Evolutionary conservation across 2,888 invertebrate species (phyloP).

Genomic region (Abscondita cerata): DNA sequence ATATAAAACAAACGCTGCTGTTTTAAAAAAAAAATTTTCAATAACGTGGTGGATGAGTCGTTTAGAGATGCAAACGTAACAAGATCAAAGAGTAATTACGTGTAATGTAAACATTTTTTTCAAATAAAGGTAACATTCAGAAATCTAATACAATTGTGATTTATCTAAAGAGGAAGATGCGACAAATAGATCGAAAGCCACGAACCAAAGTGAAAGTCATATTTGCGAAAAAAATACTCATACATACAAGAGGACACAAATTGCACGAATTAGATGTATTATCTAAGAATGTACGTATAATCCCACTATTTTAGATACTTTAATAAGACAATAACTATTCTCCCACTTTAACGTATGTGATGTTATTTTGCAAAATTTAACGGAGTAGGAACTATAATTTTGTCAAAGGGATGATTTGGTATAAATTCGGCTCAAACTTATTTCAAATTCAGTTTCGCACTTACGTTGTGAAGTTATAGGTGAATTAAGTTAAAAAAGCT

Average conservation of each 20-base stretch:
- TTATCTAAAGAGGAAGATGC: constrained; percentile 9
- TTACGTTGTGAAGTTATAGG: background rate
- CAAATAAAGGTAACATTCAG: no score
- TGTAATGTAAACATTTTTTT: no score
- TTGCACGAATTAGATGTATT: constrained; percentile 29
- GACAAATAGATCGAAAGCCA: background rate
- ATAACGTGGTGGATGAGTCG: no score
- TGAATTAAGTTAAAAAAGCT: constrained; percentile 1
- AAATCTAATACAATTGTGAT: background rate
- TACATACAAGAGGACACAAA: constrained; percentile 19
- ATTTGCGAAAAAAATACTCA: background rate
- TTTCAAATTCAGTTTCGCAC: constrained; percentile 15
- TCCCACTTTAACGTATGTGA: background rate
- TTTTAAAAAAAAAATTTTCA: no score
- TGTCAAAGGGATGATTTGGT: constrained; percentile 23
- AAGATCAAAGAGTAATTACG: no score
- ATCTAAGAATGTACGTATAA: constrained; percentile 20
- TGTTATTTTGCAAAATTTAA: background rate
- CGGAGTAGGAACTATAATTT: constrained; percentile 15
- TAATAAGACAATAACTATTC: constrained; percentile 17
- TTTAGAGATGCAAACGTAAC: no score
- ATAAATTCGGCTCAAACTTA: constrained; percentile 12
- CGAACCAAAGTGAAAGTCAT: constrained; percentile 4
- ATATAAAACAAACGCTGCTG: no score
- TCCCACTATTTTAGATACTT: constrained; percentile 21